Evolutionary conservation across 2,797 vertebrate genomes (phyloP).

Genomic region (Sebastiscus tertius): DNA sequence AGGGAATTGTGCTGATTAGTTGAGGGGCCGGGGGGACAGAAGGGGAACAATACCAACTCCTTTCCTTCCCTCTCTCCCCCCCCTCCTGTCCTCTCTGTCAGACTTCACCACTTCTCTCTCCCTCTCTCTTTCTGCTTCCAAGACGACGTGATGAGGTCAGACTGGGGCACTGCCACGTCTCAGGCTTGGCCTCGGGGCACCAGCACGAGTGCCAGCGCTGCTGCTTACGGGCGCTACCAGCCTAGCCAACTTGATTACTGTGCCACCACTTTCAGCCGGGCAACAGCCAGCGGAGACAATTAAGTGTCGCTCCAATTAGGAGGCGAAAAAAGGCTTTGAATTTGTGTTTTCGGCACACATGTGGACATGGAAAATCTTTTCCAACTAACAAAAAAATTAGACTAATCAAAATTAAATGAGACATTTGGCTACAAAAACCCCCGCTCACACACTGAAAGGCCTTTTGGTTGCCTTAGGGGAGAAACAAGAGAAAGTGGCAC

Average conservation of each 20-base stretch:
- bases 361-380: slow-evolving; percentile 16
- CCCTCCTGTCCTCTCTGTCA: background rate
- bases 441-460: slow-evolving; percentile 13
- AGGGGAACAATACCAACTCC: slow-evolving; percentile 29
- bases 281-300: slow-evolving; percentile 25
- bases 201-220: slow-evolving; percentile 5
- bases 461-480: slow-evolving; percentile 40
- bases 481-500: slow-evolving; percentile 53
- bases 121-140: slow-evolving; percentile 1
- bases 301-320: slow-evolving; percentile 56
- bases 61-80: background rate
- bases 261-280: slow-evolving; percentile 16
- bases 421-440: slow-evolving; percentile 37
- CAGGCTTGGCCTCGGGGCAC: slow-evolving; percentile 26
- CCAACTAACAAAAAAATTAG: slow-evolving; percentile 4
- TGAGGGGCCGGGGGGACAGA: slow-evolving; percentile 34
- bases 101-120: slow-evolving; percentile 10
- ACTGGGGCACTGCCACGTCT: slow-evolving; percentile 21
- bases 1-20: slow-evolving; percentile 52
- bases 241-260: slow-evolving; percentile 33
- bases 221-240: slow-evolving; percentile 13
- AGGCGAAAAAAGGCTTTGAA: slow-evolving; percentile 1
- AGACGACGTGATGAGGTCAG: slow-evolving; percentile 42
- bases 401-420: slow-evolving; percentile 49
- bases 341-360: background rate